Base-by-base conservation (phyloP, 2,888 invertebrate genomes). In the Pristionchus entomophagus region DNA sequence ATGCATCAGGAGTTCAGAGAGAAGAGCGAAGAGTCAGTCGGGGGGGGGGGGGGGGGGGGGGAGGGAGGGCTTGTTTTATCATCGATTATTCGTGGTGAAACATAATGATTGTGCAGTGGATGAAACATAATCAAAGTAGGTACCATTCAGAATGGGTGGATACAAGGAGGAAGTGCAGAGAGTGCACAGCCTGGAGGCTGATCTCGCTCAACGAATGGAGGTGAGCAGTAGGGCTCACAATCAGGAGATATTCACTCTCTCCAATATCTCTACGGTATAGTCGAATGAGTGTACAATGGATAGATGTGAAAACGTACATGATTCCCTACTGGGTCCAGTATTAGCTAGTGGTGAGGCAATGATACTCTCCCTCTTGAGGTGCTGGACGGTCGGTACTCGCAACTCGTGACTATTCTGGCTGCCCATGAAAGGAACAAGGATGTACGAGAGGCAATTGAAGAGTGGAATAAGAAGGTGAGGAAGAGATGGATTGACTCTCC, bases 91-190 rank as follows among this genome's bases (percentile, higher is more conserved):
- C n/a, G 56, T n/a, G 56, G n/a, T 45, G 45, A 45, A 45, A 45
- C 45, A 10, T 45, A 49, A 49, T 45, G 45, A 10, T 45, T 45
- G 14, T 45, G 45, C 45, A 45, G 6, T 45, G 45, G 45, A 14
- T 45, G 8, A 45, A 45, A 45, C 8, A 45, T 45, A 10, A 45
- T 45, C 8, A 10, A 14, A 14, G 14, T 32, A 59, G 6, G 26
- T 29, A 12, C 3, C 26, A 32, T 38, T 69, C 38, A 69, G 69
- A 5, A 3, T 69, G 8, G 17, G 2, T 19, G 38, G 19, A 29
- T 69, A 69, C 69, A 69, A 69, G 38, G 69, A 35, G 38, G 69
- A 69, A 10, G 38, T 69, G 38, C 35, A 38, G 38, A 69, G 38
- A 38, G 35, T 32, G 69, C n/a, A n/a, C 6, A 8, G 12, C 17